phyloP scores from a whole-genome alignment of 2,113 vertebrate genomes.

The Alethe castanea region DNA sequence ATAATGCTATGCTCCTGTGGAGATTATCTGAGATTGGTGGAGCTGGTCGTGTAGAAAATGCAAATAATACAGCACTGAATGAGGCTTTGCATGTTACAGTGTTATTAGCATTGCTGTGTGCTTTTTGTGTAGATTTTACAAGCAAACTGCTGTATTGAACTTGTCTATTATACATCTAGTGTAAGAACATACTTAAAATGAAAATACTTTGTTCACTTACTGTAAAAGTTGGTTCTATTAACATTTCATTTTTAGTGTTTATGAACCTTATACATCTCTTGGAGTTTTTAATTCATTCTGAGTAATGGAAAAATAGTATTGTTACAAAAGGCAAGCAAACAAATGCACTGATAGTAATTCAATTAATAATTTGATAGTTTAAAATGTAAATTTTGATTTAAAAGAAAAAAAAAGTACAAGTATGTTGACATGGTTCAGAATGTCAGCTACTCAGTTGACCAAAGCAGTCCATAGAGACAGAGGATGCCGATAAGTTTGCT shows the following conservation, averaged over 20 bases:
- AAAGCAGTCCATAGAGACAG: not conserved
- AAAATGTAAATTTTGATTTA: not conserved
- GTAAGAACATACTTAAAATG: not conserved
- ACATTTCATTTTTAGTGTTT: not conserved
- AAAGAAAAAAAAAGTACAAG: fast-evolving
- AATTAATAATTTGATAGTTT: not conserved
- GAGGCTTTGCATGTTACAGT: not conserved
- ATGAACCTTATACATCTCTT: not conserved
- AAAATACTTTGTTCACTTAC: not conserved
- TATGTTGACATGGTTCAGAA: not conserved
- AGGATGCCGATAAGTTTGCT: not conserved
- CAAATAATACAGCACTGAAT: not conserved
- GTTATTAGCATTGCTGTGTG: not conserved
- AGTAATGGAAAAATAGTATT: not conserved
- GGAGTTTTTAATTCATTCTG: not conserved
- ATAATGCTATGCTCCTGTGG: not conserved
- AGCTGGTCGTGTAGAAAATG: not conserved
- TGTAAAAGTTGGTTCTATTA: not conserved
- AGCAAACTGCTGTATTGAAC: not conserved
- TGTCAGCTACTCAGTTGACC: not conserved
- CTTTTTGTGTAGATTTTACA: not conserved
- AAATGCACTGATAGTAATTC: not conserved
- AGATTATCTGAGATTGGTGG: not conserved
- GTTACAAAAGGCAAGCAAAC: not conserved
- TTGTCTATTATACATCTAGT: not conserved